These are phyloP conservation scores for Megalurothrips usitatus DNA, from an alignment of 2,888 invertebrate species.

Conservation along the genomic window DNA sequence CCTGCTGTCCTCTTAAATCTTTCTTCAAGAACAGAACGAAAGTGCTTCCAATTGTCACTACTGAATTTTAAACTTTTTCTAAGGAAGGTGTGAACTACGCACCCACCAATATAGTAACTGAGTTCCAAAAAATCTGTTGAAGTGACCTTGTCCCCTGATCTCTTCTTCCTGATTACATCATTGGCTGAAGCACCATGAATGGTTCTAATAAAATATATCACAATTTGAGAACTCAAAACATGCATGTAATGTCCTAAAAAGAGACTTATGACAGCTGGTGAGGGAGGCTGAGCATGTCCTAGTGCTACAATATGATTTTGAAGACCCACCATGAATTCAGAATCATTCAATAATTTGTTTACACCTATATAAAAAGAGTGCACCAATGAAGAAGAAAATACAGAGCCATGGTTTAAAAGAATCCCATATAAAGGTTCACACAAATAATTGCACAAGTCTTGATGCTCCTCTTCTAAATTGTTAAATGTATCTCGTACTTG, in stretches of 20 bases:
- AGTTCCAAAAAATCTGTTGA: not conserved
- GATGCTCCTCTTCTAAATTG: not conserved
- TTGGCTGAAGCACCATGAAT: not conserved
- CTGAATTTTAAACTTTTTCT: not conserved
- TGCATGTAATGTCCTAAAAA: not conserved
- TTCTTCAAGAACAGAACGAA: not conserved
- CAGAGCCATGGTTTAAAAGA: not conserved
- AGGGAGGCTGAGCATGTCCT: not conserved
- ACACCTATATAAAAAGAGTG: slow-evolving; percentile 2
- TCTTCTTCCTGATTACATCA: not conserved
- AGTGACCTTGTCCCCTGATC: not conserved
- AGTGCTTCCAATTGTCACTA: not conserved
- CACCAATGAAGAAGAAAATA: not conserved
- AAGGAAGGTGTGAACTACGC: not conserved
- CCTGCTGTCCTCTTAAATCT: not conserved
- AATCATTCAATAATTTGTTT: not conserved
- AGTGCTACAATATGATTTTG: not conserved
- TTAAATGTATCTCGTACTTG: not conserved
- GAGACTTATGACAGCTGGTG: not conserved
- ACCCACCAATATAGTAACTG: not conserved
- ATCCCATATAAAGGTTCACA: not conserved
- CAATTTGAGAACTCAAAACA: not conserved
- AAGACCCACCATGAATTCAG: not conserved
- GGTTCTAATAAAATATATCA: not conserved
- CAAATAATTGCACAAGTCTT: not conserved